Conservation (phyloP, 2,797 vertebrate species). For the Heteromormyrus szaboi region DNA sequence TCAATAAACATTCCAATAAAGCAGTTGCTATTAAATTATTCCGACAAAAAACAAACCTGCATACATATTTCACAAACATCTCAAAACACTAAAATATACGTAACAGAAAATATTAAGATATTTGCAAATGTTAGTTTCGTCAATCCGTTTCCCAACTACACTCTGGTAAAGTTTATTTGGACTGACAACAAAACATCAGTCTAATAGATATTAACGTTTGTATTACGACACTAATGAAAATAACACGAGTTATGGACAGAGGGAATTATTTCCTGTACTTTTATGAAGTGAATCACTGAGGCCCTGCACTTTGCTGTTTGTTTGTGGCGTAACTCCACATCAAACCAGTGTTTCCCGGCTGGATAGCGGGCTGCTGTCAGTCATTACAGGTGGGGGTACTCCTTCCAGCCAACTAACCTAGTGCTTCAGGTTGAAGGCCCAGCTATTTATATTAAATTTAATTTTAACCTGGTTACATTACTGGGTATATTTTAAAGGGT, state of each 20-base stretch:
- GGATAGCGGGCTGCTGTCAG: neutral
- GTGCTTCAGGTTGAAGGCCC: neutral
- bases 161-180: neutral
- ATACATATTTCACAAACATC: neutral
- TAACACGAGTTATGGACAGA: neutral
- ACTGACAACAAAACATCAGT: neutral
- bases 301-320: neutral
- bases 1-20: neutral
- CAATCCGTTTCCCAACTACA: neutral
- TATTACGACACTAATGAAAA: neutral
- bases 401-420: neutral
- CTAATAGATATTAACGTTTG: neutral
- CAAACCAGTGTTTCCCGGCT: neutral
- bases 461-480: neutral
- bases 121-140: neutral
- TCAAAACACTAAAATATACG: neutral
- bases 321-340: neutral
- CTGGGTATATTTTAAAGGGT: neutral
- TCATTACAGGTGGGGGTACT: neutral
- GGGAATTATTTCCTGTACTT: neutral
- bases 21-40: neutral
- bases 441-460: neutral
- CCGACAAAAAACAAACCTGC: neutral
- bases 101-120: neutral
- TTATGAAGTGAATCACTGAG: neutral